Evolutionary conservation across 2,888 invertebrate genomes (phyloP), one percentile per base, ranked within the genome.

Genomic region (Aphidius colemani): DNA sequence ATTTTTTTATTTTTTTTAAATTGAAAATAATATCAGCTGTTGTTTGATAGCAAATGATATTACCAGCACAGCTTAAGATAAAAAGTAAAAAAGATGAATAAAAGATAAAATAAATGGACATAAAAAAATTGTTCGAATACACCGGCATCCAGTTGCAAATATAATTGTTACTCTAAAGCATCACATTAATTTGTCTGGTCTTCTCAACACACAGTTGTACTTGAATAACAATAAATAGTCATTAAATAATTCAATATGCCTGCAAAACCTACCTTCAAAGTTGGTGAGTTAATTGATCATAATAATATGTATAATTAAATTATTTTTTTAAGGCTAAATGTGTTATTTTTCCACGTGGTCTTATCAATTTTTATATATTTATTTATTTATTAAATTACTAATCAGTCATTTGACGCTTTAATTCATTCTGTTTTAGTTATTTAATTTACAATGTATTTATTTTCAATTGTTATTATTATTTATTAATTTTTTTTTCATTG

Each of bases 251-350:
- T 66, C 57, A 71, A 71, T 65, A 71, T 70, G 70, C 64, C 71
- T 63, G 68, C 63, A 69, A 85, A 85, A 71, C 83, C 83, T 58
- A 69, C 80, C 41, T 84, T 79, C 71, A 85, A 85, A 85, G 83
- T 86, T 71, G 85, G 86, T 85, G 76, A 83, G 85, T 82, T 51
- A 60, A 53, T 40, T 0, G 13, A 13, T n/a, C 11, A 9, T 11
- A 6, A n/a, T n/a, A 41, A 4, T 46, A 43, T 46, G 7, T 18
- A 18, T 18, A 18, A 18, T 39, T 30, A 10, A 9, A 56, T 49
- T 51, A 67, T 64, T 48, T 60, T 59, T 51, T 55, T 45, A 8
- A 44, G 30, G 39, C 57, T 41, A 46, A 11, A 18, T 5, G 41
- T 9, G 1, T 18, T 30, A 30, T 30, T 44, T 13, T 11, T n/a